A percentile compares a stretch with the other conserved stretches of the same genome.
These are phyloP conservation scores for Heliconius aoede DNA, from an alignment of 2,888 invertebrate species.

Conservation along the genomic window DNA sequence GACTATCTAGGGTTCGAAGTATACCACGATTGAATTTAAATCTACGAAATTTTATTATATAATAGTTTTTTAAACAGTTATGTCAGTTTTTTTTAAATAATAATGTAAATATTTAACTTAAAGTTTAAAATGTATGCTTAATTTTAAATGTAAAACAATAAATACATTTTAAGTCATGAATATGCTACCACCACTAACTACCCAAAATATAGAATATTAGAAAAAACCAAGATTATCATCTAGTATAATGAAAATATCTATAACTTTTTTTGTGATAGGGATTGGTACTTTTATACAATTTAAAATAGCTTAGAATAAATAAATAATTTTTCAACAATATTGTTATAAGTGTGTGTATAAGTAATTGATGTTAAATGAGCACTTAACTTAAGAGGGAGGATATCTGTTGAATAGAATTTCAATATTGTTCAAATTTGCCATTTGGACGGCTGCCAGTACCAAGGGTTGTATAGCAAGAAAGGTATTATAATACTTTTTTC, in stretches of 20 bases:
- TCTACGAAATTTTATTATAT: too few species aligned
- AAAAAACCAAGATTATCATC: too few species aligned
- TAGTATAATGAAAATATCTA: not conserved
- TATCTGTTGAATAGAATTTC: constrained; percentile 25
- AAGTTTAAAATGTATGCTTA: too few species aligned
- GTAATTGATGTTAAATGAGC: constrained; percentile 20
- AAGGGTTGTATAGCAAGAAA: constrained; percentile 7
- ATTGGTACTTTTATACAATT: not conserved
- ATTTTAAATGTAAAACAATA: too few species aligned
- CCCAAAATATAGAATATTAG: not conserved
- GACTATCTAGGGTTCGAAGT: too few species aligned
- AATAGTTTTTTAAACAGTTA: too few species aligned
- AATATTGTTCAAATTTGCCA: constrained; percentile 31
- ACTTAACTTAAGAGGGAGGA: constrained; percentile 16
- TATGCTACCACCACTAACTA: not conserved
- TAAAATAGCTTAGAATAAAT: too few species aligned
- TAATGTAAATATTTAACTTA: too few species aligned
- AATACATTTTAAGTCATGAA: not conserved
- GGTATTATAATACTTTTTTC: not conserved
- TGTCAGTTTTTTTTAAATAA: too few species aligned
- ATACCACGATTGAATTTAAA: too few species aligned
- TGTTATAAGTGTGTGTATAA: not conserved
- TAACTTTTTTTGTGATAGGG: not conserved
- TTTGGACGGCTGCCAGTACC: constrained; percentile 31
- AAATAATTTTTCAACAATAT: not conserved